Percentiles rank a stretch among this genome's conserved stretches.
phyloP scores from a whole-genome alignment of 2,888 invertebrate species.

The Melipona bicolor region DNA sequence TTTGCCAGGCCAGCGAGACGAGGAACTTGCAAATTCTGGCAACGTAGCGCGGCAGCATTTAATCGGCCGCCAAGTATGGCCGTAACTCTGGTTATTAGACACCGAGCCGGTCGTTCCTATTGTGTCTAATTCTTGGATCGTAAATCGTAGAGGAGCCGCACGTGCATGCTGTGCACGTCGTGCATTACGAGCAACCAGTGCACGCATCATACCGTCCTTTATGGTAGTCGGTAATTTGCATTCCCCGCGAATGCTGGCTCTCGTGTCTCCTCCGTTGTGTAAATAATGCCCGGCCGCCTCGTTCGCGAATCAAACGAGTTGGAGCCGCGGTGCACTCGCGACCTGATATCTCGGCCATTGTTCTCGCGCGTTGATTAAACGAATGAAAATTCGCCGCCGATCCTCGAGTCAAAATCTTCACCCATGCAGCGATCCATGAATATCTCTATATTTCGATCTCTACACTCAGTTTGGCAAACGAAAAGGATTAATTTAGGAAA shows the following conservation, averaged over 20 bases:
- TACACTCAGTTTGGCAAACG: no score
- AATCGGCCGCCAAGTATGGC: constrained; percentile 62
- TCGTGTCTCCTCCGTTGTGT: constrained; percentile 49
- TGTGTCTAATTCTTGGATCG: constrained; percentile 75
- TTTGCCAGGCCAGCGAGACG: not conserved
- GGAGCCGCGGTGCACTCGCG: not conserved
- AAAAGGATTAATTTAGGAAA: no score
- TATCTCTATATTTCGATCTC: no score
- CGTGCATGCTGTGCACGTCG: constrained; percentile 66
- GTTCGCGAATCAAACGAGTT: constrained; percentile 50
- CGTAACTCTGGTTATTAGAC: constrained; percentile 62
- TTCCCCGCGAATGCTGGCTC: constrained; percentile 50
- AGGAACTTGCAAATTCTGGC: constrained; percentile 49
- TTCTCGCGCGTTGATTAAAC: constrained; percentile 2
- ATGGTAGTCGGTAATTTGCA: constrained; percentile 71
- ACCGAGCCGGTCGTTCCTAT: constrained; percentile 66
- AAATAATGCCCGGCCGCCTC: constrained; percentile 48
- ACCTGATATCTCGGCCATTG: not conserved
- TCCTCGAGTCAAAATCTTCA: no score
- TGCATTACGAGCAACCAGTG: constrained; percentile 62
- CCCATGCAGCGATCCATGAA: no score
- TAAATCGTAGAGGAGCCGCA: constrained; percentile 69
- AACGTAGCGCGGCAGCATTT: constrained; percentile 48
- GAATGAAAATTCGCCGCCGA: no score
- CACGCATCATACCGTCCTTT: constrained; percentile 66